Evolutionary conservation across 2,797 vertebrate genomes (phyloP), one percentile per base, ranked within the genome.

Genomic region (Sebastiscus tertius): DNA sequence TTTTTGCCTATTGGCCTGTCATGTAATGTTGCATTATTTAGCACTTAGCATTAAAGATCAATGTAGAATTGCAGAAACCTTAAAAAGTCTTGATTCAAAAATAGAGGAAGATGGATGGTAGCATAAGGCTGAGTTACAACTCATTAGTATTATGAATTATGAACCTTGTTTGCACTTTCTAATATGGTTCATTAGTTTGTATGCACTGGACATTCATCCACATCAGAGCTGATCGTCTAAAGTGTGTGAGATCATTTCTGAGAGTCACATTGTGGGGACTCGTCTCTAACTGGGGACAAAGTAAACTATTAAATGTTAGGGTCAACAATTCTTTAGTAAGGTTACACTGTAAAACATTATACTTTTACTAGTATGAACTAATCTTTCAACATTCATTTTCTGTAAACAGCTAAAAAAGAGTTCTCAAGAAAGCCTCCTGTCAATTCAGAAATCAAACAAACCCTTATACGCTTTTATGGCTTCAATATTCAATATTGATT

Each of bases 11-110:
- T 34, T 34, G 33, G 33, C n/a, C 34, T n/a, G 29, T 31, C 14
- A 29, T 63, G 58, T 56, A 29, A n/a, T 34, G n/a, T 36, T 24
- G 5, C 14, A 64, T 78, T 59, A 70, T 74, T 74, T 60, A 26
- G 8, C 71, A 75, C 22, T 74, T 34, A 60, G 72, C 18, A 65
- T 65, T 29, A 67, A 61, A 81, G 77, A 80, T 82, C 64, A 55
- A 29, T 61, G 59, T 58, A n/a, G 58, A 60, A 60, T 11, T 72
- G 75, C 92, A 83, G 14, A 68, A 56, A 31, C 42, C 26, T 55
- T 16, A 42, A 61, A 56, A 75, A 60, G 33, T 39, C 18, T 49
- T n/a, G 27, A 58, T 39, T 60, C 54, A 20, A 34, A 62, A 24
- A 39, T 34, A 34, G 33, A 34, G 33, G 9, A 6, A 22, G 27